Evolutionary conservation across 1,140 invertebrate species (phyloP), one percentile per base, ranked within the genome.

Genomic region (Nymphalis io): DNA sequence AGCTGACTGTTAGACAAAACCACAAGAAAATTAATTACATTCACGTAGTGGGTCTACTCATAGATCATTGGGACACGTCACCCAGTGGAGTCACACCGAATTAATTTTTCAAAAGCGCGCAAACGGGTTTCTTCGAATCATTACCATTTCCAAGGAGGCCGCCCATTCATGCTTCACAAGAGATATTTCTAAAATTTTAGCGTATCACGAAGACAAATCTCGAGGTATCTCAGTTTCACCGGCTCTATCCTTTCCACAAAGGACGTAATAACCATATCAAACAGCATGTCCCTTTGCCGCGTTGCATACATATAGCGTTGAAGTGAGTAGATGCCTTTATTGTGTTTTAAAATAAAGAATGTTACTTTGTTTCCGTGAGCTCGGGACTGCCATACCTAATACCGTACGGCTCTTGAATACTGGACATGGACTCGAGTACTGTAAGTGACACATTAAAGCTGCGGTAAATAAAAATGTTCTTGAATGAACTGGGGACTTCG

Each of bases 191-290:
- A 81, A n/a, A 85, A 88, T 87, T 89, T 87, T 82, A 84, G 83
- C 88, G 85, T 90, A 90, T 88, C 86, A 83, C 75, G 77, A 83
- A 82, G 82, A 90, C 87, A 87, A 89, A 90, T 89, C 88, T 89
- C 82, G 65, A 72, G 77, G 75, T 79, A 84, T 81, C 79, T 80
- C 53, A 76, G 80, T 86, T 80, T 81, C 83, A 83, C 80, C 83
- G 82, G 78, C 78, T 85, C 82, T 84, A 87, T 86, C 79, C 79
- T 77, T 78, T 72, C 81, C 77, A 87, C 87, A 91, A 91, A 89
- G 87, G 80, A 87, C 79, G 87, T 91, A 89, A 91, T 89, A 89
- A 89, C 87, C 89, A 91, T 89, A 90, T 91, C 89, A 91, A 89
- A 88, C 85, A 80, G 85, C 81, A 81, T 86, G 85, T 88, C 86